These are phyloP conservation scores for Fulmarus glacialis DNA, from an alignment of 2,113 vertebrate genomes.

Conservation along the genomic window DNA sequence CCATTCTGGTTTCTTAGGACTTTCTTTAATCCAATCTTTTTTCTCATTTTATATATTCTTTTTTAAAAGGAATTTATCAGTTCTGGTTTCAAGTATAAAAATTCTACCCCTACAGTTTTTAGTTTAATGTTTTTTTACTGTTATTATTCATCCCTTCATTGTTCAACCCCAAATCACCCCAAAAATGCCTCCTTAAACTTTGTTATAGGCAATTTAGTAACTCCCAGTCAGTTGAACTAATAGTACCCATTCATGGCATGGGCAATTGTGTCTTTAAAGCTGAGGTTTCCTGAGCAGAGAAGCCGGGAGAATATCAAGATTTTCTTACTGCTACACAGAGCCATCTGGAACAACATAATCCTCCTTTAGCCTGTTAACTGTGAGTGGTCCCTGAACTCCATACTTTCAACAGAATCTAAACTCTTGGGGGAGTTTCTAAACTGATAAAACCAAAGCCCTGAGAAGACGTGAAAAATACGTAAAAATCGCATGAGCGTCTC, in stretches of 20 bases:
- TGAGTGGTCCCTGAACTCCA: background rate
- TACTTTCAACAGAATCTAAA: background rate
- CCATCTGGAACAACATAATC: background rate
- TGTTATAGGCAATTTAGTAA: background rate
- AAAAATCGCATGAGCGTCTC: background rate
- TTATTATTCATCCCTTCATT: background rate
- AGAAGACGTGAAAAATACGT: background rate
- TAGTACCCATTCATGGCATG: background rate
- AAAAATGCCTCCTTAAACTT: background rate
- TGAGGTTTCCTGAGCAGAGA: background rate
- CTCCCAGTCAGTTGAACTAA: background rate
- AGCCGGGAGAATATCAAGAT: background rate
- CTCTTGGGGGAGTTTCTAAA: background rate
- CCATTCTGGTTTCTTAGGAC: background rate
- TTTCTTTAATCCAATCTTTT: background rate
- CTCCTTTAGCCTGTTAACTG: background rate
- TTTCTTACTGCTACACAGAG: background rate
- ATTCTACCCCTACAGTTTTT: background rate
- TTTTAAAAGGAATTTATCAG: background rate
- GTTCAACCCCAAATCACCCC: background rate
- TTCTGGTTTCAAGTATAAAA: background rate
- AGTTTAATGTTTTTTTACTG: background rate
- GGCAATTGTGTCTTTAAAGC: background rate
- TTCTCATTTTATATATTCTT: background rate
- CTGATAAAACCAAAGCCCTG: background rate